These are phyloP conservation scores for Typhlichthys subterraneus DNA, from an alignment of 2,797 vertebrate genomes.

Conservation along the genomic window DNA sequence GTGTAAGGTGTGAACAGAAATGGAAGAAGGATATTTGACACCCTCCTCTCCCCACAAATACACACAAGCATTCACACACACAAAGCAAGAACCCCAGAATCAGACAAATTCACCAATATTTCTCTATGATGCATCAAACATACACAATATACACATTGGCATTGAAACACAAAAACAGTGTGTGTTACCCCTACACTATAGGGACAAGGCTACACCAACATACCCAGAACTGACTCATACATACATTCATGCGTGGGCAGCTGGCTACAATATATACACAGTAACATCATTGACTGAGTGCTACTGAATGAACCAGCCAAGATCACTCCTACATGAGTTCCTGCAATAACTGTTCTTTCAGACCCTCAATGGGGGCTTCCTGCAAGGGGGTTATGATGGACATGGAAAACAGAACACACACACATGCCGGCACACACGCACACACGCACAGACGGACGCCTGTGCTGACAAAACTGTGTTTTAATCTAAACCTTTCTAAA, in stretches of 20 bases:
- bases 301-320: slow-evolving; percentile 10
- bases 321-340: not conserved
- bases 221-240: not conserved
- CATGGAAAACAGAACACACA: not conserved
- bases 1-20: not conserved
- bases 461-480: not conserved
- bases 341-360: slow-evolving; percentile 18
- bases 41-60: no score
- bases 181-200: slow-evolving; percentile 1
- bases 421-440: not conserved
- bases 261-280: not conserved
- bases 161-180: not conserved
- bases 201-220: slow-evolving; percentile 7
- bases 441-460: slow-evolving; percentile 3
- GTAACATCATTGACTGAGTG: slow-evolving; percentile 8
- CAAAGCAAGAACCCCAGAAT: no score
- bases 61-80: no score
- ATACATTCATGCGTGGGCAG: slow-evolving; percentile 2
- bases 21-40: no score
- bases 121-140: not conserved
- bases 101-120: not conserved
- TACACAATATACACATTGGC: not conserved
- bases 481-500: no score
- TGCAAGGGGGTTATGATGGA: slow-evolving; percentile 6
- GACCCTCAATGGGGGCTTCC: not conserved